A percentile compares a stretch with the other conserved stretches of the same genome.
phyloP scores from a whole-genome alignment of 2,797 vertebrate species.

The Naso thynnoides region DNA sequence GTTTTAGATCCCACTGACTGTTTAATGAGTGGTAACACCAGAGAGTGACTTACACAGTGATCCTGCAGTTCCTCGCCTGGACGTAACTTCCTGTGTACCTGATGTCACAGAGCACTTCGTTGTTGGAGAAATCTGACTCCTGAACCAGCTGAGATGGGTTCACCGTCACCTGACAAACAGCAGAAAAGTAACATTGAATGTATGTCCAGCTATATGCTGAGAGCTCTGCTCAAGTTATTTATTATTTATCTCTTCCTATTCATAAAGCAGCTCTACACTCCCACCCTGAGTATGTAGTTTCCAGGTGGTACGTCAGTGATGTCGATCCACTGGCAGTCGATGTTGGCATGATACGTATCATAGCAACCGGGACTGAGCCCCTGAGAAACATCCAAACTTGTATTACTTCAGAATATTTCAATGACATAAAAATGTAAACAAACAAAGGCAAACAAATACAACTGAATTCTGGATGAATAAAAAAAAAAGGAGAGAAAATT shows the following conservation, averaged over 20 bases:
- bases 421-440: neutral
- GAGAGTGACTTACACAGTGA: slow-evolving; percentile 76
- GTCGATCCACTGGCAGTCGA: slow-evolving; percentile 92
- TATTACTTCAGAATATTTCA: neutral
- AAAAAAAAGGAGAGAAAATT: neutral
- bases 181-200: neutral
- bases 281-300: slow-evolving; percentile 86
- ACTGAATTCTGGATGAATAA: neutral
- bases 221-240: neutral
- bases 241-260: neutral
- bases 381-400: slow-evolving; percentile 61
- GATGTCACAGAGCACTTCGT: slow-evolving; percentile 85
- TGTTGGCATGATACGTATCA: slow-evolving; percentile 89
- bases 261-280: neutral
- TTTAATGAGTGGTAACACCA: neutral
- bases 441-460: neutral
- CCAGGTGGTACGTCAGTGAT: slow-evolving; percentile 88
- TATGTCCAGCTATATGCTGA: neutral
- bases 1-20: neutral
- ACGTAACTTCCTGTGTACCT: slow-evolving; percentile 85
- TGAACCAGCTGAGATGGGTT: slow-evolving; percentile 86
- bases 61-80: slow-evolving; percentile 85
- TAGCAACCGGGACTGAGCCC: slow-evolving; percentile 90
- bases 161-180: slow-evolving; percentile 83
- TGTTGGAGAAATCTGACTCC: slow-evolving; percentile 89